phyloP scores from a whole-genome alignment of 2,888 invertebrate species.

The Tinea trinotella region DNA sequence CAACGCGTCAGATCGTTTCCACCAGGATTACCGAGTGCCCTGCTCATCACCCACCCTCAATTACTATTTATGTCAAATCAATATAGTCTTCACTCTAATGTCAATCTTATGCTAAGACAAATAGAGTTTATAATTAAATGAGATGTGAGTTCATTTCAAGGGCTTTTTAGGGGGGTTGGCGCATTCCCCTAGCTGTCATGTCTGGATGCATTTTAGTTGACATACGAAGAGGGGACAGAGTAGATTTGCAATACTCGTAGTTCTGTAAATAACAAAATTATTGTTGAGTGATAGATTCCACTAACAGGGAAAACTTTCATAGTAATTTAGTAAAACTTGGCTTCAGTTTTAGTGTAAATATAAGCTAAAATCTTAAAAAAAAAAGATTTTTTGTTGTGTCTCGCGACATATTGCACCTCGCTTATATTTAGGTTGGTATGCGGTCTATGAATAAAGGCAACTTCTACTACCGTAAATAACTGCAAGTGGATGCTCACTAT shows the following conservation, averaged over 20 bases:
- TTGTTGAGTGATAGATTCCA: neutral
- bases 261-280: neutral
- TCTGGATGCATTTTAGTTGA: constrained; percentile 17
- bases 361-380: no score
- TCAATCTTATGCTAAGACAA: neutral
- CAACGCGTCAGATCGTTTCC: constrained; percentile 16
- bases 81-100: neutral
- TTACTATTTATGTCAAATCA: neutral
- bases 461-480: no score
- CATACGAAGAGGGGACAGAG: constrained; percentile 10
- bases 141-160: neutral
- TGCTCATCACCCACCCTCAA: constrained; percentile 15
- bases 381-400: no score
- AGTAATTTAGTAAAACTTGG: no score
- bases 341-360: no score
- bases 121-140: neutral
- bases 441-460: no score
- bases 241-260: constrained; percentile 2
- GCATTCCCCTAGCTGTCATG: constrained; percentile 17
- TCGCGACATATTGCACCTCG: no score
- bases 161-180: constrained; percentile 1
- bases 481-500: no score
- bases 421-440: no score
- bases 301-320: no score
- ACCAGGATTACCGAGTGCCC: constrained; percentile 16